Conservation (phyloP, 2,797 vertebrate species). For the Sibirionetta formosa region DNA sequence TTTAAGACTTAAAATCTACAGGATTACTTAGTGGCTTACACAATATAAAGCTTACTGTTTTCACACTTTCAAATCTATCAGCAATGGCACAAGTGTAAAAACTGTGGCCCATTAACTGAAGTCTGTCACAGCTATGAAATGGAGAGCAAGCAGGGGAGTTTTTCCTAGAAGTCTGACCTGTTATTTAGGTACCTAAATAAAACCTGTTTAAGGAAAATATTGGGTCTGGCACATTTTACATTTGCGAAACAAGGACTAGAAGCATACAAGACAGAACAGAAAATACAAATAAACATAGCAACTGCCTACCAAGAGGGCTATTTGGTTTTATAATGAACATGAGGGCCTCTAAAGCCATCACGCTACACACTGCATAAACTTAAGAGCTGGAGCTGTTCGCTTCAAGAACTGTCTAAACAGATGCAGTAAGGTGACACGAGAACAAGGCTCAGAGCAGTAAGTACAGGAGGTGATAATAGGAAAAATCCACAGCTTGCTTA, state of each 20-base stretch:
- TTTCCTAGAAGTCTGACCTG: conserved; percentile 37
- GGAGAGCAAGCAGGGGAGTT: neutral
- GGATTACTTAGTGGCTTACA: neutral
- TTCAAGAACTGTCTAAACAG: neutral
- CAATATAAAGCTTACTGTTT: neutral
- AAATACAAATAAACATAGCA: neutral
- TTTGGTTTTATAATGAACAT: neutral
- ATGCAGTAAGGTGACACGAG: neutral
- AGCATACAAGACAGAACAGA: neutral
- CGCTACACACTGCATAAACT: neutral
- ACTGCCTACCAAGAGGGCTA: neutral
- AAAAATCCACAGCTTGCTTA: neutral
- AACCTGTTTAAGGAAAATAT: neutral
- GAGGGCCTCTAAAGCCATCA: neutral
- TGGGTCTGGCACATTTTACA: neutral
- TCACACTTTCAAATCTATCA: neutral
- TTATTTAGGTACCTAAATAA: conserved; percentile 34
- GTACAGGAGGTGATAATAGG: neutral
- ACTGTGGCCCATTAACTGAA: neutral
- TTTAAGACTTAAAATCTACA: neutral
- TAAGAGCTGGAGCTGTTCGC: neutral
- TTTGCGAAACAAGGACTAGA: neutral
- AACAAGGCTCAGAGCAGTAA: neutral
- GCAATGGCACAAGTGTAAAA: neutral
- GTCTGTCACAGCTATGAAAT: neutral